phyloP scores from a whole-genome alignment of 2,113 vertebrate species.

The Jacana jacana region DNA sequence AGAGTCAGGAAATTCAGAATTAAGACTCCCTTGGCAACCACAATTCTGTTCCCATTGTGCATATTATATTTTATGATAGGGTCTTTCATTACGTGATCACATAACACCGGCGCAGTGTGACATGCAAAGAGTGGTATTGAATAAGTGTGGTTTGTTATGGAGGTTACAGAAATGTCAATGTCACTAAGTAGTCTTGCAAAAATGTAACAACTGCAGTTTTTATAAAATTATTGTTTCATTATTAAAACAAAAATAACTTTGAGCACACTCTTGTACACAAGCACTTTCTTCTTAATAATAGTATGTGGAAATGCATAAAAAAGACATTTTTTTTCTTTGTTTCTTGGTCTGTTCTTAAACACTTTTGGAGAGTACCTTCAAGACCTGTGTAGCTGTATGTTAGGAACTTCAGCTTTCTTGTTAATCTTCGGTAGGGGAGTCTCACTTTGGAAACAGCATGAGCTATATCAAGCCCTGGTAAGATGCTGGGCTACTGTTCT shows the following conservation, averaged over 20 bases:
- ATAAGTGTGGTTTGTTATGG: constrained; percentile 37
- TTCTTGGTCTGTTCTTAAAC: background rate
- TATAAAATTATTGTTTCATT: background rate
- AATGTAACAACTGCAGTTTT: constrained; percentile 13
- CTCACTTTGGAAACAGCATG: background rate
- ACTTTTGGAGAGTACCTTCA: background rate
- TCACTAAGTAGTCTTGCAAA: constrained; percentile 28
- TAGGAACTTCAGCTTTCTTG: background rate
- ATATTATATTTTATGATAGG: constrained; percentile 62
- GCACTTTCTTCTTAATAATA: background rate
- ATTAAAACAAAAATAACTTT: background rate
- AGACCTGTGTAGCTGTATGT: background rate
- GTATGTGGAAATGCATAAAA: background rate
- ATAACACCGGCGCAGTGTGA: constrained; percentile 52
- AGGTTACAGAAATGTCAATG: constrained; percentile 68
- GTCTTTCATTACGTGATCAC: constrained; percentile 52
- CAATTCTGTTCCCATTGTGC: constrained; percentile 47
- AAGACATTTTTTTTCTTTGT: background rate
- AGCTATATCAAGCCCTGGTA: background rate
- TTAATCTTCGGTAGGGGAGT: background rate
- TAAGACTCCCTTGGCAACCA: constrained; percentile 44
- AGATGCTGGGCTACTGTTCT: background rate
- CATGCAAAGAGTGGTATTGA: constrained; percentile 29
- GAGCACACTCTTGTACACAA: background rate
- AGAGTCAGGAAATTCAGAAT: constrained; percentile 65